Base-by-base conservation (phyloP, 2,113 vertebrate species). In the Ivindomyrus marchei region DNA sequence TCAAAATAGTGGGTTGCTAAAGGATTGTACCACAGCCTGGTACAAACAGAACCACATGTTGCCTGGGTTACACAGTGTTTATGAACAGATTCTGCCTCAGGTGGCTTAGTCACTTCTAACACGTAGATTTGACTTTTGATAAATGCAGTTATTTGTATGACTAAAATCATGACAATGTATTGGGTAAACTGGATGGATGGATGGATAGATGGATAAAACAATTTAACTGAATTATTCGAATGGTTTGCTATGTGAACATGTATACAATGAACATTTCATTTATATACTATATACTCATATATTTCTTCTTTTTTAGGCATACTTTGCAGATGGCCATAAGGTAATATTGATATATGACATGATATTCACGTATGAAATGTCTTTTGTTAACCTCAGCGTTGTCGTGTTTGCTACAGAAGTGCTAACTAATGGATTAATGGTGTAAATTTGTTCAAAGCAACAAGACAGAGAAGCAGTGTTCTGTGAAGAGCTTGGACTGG, bases 261-360 rank as follows among this genome's bases (percentile, higher is more conserved):
- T 39, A 42, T 74, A 19, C 11, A 77, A 39, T 36, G 31, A 27
- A 15, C 19, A 21, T 9, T 39, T n/a, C 42, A 50, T 10, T 39
- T 84, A 8, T 53, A 39, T 84, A 31, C 91, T 39, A 39, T 86
- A 47, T 91, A 92, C 74, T 36, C 6, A 36, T 24, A 80, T 39
- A 36, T 89, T 39, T 50, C 4, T 52, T 42, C 21, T 92, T 13
- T 93, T 89, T 93, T 96, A 99, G 98, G 98, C 98, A 89, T 99
- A 99, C 92, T 99, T 99, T 96, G 98, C 98, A 90, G 98, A 99
- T 96, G 96, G 98, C 66, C 98, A 98, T 92, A 99, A 99, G 97
- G 98, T 99, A 97, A 94, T 88, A 49, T 53, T 47, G 49, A 13
- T 27, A 66, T 53, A 21, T 62, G n/a, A 66, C 24, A 15, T 50